phyloP scores from a whole-genome alignment of 2,797 vertebrate species.

The Lepilemur ruficaudatus region DNA sequence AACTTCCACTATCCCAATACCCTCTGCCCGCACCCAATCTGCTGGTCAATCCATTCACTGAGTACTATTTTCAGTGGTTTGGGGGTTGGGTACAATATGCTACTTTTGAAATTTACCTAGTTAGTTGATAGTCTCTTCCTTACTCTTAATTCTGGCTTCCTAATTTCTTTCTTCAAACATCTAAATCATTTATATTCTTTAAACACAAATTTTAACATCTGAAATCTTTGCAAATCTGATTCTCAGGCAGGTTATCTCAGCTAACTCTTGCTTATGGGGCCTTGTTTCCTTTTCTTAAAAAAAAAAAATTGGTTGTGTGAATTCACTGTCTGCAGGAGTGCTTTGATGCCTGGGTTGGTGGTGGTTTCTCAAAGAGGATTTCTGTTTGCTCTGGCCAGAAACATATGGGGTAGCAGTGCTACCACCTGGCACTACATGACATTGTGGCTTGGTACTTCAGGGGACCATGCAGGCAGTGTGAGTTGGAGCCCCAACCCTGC shows the following conservation, averaged over 20 bases:
- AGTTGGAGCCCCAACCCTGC: background rate
- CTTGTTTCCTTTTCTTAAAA: background rate
- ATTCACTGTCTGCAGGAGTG: background rate
- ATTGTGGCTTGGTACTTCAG: background rate
- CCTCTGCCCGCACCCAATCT: background rate
- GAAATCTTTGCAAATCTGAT: background rate
- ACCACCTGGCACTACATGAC: background rate
- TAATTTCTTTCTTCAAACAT: background rate
- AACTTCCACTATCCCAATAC: background rate
- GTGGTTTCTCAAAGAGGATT: background rate
- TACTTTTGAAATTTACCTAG: background rate
- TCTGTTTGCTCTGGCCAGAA: background rate
- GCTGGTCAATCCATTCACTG: background rate
- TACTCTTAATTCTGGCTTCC: background rate
- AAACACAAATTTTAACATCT: background rate
- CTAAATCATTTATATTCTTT: background rate
- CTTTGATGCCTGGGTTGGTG: background rate
- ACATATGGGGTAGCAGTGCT: no score
- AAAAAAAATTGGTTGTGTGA: background rate
- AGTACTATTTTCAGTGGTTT: background rate
- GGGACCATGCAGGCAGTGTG: background rate
- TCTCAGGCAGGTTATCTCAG: background rate
- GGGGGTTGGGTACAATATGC: no score
- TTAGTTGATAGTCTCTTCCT: background rate
- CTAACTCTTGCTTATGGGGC: background rate